A percentile compares a stretch with the other conserved stretches of the same genome.
These are phyloP conservation scores for Silurus asotus DNA, from an alignment of 2,113 vertebrate species.

Conservation along the genomic window DNA sequence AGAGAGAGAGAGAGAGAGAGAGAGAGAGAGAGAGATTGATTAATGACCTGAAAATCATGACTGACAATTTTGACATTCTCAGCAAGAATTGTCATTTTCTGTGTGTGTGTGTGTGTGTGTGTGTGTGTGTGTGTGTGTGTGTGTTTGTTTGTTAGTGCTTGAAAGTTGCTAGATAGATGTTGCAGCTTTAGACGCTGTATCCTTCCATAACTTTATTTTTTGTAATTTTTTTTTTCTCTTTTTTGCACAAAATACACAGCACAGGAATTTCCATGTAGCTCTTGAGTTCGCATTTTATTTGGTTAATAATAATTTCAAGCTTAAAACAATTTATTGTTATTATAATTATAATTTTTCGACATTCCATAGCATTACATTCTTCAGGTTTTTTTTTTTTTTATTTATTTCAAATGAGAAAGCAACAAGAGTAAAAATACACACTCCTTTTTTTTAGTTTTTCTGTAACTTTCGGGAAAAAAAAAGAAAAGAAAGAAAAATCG, in stretches of 20 bases:
- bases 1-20: background rate
- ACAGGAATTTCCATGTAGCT: background rate
- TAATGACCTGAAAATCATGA: background rate
- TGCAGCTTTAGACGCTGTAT: background rate
- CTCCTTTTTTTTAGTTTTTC: background rate
- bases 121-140: background rate
- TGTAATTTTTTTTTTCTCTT: too few species aligned
- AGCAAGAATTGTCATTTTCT: background rate
- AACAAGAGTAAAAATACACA: slow-evolving; percentile 45
- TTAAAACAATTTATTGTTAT: background rate
- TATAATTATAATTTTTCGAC: background rate
- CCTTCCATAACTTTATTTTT: background rate
- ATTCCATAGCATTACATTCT: slow-evolving; percentile 43
- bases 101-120: slow-evolving; percentile 1
- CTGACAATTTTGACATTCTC: background rate
- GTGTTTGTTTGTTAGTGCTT: background rate
- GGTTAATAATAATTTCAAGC: slow-evolving; percentile 41
- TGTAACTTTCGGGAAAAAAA: slow-evolving; percentile 11
- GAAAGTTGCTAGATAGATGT: background rate
- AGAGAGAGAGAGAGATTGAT: background rate
- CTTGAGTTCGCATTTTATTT: slow-evolving; percentile 38
- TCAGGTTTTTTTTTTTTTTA: background rate
- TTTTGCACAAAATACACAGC: background rate
- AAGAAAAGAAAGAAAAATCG: background rate
- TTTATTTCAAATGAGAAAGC: slow-evolving; percentile 37